Percentiles rank a stretch among this genome's conserved stretches.
Evolutionary conservation across 2,113 vertebrate genomes (phyloP).

Genomic region (Myrmophylax atrothorax): DNA sequence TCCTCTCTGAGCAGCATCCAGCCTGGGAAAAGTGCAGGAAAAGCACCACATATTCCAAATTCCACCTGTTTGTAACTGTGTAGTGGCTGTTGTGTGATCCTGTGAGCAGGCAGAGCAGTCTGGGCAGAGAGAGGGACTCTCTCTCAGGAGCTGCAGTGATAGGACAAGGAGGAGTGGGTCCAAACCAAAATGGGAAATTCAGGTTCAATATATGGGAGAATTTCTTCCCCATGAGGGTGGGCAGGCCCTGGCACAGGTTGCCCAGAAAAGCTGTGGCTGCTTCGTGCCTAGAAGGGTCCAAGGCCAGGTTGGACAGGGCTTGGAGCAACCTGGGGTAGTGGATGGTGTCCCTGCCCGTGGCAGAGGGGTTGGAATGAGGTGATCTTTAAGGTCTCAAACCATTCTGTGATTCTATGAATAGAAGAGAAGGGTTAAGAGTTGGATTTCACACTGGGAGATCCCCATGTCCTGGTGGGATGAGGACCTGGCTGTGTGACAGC

Average conservation of each 20-base stretch:
- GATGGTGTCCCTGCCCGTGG: neutral
- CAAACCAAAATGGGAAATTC: neutral
- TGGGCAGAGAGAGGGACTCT: too few relatives aligned
- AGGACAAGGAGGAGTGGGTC: neutral
- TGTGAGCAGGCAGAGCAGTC: neutral
- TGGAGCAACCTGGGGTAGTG: neutral
- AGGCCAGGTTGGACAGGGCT: neutral
- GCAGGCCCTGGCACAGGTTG: neutral
- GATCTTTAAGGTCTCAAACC: neutral
- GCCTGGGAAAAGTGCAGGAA: neutral
- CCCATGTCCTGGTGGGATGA: neutral
- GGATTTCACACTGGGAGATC: neutral
- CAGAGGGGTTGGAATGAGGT: neutral
- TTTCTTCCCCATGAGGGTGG: neutral
- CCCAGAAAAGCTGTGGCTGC: neutral
- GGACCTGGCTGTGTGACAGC: neutral
- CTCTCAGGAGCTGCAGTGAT: neutral
- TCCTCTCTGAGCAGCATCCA: neutral
- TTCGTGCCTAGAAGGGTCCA: neutral
- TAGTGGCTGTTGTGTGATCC: neutral
- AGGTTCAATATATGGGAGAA: neutral
- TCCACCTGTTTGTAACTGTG: neutral
- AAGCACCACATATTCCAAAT: accelerated
- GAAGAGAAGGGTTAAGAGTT: neutral
- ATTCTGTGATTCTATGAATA: neutral